phyloP scores from a whole-genome alignment of 1,140 invertebrate species.

The Ooceraea biroi region DNA sequence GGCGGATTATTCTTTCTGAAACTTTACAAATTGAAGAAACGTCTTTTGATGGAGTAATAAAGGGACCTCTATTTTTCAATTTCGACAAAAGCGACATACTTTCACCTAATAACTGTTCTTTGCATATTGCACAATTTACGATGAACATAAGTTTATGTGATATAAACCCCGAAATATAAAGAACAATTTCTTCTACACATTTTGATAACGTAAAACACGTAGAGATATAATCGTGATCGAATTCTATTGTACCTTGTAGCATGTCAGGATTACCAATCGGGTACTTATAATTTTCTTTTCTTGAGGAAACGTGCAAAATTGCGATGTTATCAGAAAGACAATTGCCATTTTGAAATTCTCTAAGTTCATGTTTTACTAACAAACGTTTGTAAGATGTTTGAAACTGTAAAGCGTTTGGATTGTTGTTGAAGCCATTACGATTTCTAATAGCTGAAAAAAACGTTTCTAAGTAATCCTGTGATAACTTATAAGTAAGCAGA shows the following conservation, averaged over 20 bases:
- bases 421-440: neutral
- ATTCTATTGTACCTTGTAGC: too few relatives aligned
- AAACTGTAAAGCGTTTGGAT: neutral
- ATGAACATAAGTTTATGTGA: slow-evolving; percentile 5
- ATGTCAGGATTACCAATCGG: neutral
- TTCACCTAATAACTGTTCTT: neutral
- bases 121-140: neutral
- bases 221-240: neutral
- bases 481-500: neutral
- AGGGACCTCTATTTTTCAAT: slow-evolving; percentile 7
- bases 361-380: neutral
- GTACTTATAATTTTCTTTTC: neutral
- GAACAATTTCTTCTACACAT: neutral
- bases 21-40: neutral
- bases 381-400: slow-evolving; percentile 18
- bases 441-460: neutral
- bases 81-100: slow-evolving; percentile 13
- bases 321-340: slow-evolving; percentile 5
- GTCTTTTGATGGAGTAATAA: neutral
- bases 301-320: neutral
- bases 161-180: slow-evolving; percentile 5
- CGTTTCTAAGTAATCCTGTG: slow-evolving; percentile 6
- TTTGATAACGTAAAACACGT: neutral
- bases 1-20: neutral
- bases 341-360: slow-evolving; percentile 6